phyloP scores from a whole-genome alignment of 2,113 vertebrate species.

The Microcebus jonahi region DNA sequence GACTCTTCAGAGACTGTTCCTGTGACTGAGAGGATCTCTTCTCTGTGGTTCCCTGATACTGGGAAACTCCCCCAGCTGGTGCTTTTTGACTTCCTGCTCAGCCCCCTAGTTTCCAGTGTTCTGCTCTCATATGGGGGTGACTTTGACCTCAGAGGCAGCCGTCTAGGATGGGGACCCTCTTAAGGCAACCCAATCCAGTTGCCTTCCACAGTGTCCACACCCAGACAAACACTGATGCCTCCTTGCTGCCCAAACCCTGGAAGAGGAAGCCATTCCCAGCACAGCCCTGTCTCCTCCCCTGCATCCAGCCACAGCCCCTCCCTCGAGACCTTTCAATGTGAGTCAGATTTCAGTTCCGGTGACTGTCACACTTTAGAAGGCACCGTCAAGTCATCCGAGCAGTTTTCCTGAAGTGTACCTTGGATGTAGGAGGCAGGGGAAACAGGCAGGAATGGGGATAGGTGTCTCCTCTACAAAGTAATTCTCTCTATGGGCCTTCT shows the following conservation, averaged over 20 bases:
- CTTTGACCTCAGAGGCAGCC: background rate
- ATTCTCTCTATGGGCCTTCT: background rate
- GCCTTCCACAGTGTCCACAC: background rate
- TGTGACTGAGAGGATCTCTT: background rate
- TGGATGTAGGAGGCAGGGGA: too few relatives aligned
- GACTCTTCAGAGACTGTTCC: background rate
- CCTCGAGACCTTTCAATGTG: background rate
- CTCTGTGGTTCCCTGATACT: background rate
- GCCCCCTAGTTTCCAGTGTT: background rate
- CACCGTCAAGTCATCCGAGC: background rate
- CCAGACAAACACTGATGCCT: background rate
- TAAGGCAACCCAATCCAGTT: background rate
- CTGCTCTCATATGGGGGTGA: background rate
- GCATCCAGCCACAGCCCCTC: background rate
- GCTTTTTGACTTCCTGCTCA: background rate
- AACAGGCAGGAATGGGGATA: background rate
- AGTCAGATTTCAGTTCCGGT: background rate
- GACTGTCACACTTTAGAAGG: background rate
- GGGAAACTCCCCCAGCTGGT: background rate
- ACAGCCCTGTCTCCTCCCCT: too few relatives aligned
- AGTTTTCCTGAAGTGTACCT: background rate
- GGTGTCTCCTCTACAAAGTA: background rate
- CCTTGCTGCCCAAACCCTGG: background rate
- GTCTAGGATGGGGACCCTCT: background rate
- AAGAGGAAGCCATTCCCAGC: background rate